Percentiles rank a stretch among this genome's conserved stretches.
Conservation (phyloP, 2,888 invertebrate genomes). For the Pocota personata region DNA sequence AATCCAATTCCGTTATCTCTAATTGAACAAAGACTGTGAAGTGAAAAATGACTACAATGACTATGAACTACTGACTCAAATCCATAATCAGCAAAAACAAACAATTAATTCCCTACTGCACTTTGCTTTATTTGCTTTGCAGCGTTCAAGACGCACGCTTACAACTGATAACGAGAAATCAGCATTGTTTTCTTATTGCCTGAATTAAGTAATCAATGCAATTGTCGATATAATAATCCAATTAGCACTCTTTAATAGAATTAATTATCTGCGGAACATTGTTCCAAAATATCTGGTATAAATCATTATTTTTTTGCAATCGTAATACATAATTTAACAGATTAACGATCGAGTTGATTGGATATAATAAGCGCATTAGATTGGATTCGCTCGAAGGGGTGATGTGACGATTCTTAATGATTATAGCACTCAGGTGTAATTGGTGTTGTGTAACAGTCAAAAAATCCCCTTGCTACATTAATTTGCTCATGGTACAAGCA, state of each 20-base stretch:
- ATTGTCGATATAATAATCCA: neutral
- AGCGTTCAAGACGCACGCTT: neutral
- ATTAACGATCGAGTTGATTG: neutral
- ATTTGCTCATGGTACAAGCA: too few relatives aligned
- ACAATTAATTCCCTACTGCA: neutral
- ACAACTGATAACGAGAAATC: neutral
- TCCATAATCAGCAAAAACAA: neutral
- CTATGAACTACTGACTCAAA: constrained; percentile 7
- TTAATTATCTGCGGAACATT: neutral
- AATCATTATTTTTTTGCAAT: neutral
- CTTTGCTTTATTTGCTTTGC: neutral
- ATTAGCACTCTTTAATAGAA: neutral
- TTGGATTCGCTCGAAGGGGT: neutral
- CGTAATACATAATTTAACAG: neutral
- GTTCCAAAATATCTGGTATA: neutral
- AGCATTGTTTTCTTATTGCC: neutral
- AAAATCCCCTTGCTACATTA: neutral
- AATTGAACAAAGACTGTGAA: neutral
- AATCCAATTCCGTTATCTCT: neutral
- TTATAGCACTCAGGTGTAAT: neutral
- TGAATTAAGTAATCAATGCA: neutral
- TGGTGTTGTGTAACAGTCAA: neutral
- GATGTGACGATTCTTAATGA: neutral
- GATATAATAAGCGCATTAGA: neutral
- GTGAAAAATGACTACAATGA: neutral